These are phyloP conservation scores for Oryctolagus cuniculus DNA, from an alignment of 2,113 vertebrate genomes.

Conservation along the genomic window mOryCun1.1 NC_091435.1:76210501-76211000, in stretches of 20 bases:
- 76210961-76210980: not conserved
- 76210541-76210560: slow-evolving; percentile 2
- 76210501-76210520: not conserved
- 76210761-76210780: slow-evolving; percentile 27
- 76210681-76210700: not conserved
- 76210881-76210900: slow-evolving; percentile 12
- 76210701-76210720: slow-evolving; percentile 19
- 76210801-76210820: not conserved
- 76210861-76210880: not conserved
- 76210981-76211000: slow-evolving; percentile 30
- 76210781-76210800: not conserved
- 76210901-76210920: not conserved
- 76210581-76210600: not conserved
- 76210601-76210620: not conserved
- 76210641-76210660: not conserved
- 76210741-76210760: slow-evolving; percentile 37
- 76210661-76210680: not conserved
- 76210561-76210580: not conserved
- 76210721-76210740: not conserved
- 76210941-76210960: slow-evolving; percentile 17
- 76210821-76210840: not conserved
- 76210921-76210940: not conserved
- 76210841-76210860: not conserved
- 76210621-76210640: not conserved
- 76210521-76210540: not conserved